Base-by-base conservation (phyloP, 2,888 invertebrate genomes). In the Chloroclystis v-ata region DNA sequence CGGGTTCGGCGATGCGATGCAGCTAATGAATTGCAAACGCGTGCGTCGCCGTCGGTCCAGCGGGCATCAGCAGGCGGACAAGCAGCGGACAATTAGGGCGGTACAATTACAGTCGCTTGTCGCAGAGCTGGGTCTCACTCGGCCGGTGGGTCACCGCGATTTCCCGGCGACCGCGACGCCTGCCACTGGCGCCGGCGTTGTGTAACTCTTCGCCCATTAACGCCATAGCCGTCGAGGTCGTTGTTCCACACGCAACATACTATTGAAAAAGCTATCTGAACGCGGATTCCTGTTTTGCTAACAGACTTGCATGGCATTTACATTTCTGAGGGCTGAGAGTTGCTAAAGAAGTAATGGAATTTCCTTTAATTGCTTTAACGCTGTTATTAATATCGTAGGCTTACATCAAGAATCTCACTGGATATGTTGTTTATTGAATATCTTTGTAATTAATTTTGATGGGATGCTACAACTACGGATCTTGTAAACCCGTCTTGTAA, bases 101-200 rank as follows among this genome's bases (percentile, higher is more conserved):
- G 69, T 69, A 80, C 81, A 83, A 85, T 84, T 80, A 82, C 76
- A 76, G 76, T 74, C 71, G 70, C 59, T 63, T 60, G 56, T 66
- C 63, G 55, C 66, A 25, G 49, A 38, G 43, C 41, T 11, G 51
- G 28, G 42, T 40, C 66, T 74, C 74, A 78, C 66, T 78, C 78
- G 78, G 80, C 75, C 77, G 83, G 73, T 84, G 80, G 85, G 85
- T 85, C 85, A 84, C 68, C 75, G 79, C 82, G 76, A 78, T 82
- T 82, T 79, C 80, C 82, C 82, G 82, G 70, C 78, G 67, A 61
- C 68, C 59, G 65, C 77, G 72, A 44, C 37, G 49, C 48, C 49
- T 38, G 45, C 44, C 33, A 37, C 75, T 78, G 84, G 86, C 85
- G 85, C 86, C 84, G 78, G 63, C 64, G 76, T 85, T 84, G 83